Evolutionary conservation across 1,140 invertebrate species (phyloP).

Genomic region (Drosophila orosa): DNA sequence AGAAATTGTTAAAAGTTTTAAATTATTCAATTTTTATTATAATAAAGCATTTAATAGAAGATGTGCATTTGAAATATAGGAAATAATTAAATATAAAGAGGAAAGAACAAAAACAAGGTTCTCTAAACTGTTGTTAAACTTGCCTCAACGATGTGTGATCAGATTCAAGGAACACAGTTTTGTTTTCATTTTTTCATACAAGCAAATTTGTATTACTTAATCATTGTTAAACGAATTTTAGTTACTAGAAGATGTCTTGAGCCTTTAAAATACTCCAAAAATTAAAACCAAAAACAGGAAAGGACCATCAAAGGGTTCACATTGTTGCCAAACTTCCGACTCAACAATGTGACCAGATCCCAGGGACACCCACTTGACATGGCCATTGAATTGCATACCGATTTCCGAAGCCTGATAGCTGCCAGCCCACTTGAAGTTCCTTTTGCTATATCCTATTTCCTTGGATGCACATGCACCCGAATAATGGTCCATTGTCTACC

Average conservation of each 20-base stretch:
- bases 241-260: too few relatives aligned
- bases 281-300: neutral
- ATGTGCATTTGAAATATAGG: too few relatives aligned
- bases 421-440: conserved; percentile 9
- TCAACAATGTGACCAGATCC: conserved; percentile 10
- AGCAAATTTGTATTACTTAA: too few relatives aligned
- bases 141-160: too few relatives aligned
- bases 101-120: too few relatives aligned
- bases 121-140: too few relatives aligned
- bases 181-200: too few relatives aligned
- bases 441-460: neutral
- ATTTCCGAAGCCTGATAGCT: conserved; percentile 14
- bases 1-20: too few relatives aligned
- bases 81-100: too few relatives aligned
- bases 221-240: too few relatives aligned
- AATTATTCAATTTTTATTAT: neutral
- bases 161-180: too few relatives aligned
- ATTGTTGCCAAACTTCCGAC: neutral
- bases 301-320: neutral
- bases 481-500: conserved; percentile 12
- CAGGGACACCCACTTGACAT: neutral
- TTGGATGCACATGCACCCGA: conserved; percentile 19
- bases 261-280: neutral
- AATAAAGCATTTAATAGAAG: neutral
- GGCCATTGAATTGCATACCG: conserved; percentile 4